phyloP scores from a whole-genome alignment of 2,113 vertebrate species.

The Serilophus lunatus region DNA sequence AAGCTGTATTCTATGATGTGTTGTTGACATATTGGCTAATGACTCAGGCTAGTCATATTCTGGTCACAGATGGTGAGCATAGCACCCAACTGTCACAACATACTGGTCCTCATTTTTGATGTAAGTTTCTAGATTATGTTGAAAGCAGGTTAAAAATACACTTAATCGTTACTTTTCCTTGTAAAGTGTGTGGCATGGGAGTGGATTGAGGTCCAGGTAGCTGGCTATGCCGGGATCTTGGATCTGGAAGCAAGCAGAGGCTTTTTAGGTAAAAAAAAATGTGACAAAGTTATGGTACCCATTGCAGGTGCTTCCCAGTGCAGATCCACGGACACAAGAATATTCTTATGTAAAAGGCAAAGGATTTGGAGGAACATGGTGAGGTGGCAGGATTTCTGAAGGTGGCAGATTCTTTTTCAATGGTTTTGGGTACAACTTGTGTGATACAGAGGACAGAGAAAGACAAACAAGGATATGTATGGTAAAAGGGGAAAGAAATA shows the following conservation, averaged over 20 bases:
- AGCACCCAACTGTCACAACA: background rate
- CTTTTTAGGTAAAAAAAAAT: background rate
- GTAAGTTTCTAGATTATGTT: background rate
- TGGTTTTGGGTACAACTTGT: background rate
- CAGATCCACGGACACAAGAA: background rate
- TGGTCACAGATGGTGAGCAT: background rate
- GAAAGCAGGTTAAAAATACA: background rate
- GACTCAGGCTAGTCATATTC: background rate
- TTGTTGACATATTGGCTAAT: background rate
- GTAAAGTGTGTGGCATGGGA: background rate
- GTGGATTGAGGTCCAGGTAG: background rate
- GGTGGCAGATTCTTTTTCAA: background rate
- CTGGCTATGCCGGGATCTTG: background rate
- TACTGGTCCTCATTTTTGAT: background rate
- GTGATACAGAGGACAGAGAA: background rate
- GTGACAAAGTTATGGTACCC: background rate
- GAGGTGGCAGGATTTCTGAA: background rate
- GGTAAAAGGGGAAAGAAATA: background rate
- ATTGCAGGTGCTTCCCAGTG: background rate
- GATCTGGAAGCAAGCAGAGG: background rate
- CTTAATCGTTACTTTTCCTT: background rate
- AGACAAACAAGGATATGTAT: background rate
- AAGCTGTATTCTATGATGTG: background rate
- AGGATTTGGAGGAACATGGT: background rate
- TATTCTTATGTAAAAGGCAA: background rate